Evolutionary conservation across 2,113 vertebrate genomes (phyloP).

Genomic region (Sakesphorus luctuosus): DNA sequence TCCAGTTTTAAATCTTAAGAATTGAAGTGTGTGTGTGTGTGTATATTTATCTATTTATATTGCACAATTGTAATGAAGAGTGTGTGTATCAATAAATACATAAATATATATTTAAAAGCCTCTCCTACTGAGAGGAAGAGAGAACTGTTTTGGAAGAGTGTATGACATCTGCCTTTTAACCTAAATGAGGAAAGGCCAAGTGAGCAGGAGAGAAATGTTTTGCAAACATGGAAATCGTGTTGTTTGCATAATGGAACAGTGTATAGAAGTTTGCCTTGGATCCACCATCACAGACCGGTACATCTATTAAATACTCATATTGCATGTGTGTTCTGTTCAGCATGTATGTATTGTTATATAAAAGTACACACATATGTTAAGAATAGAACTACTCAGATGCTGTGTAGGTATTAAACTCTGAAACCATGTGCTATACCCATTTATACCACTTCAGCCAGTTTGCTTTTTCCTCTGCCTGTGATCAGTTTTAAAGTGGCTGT

Average conservation of each 20-base stretch:
- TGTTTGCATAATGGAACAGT: not conserved
- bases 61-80: not conserved
- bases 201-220: not conserved
- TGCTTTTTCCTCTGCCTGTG: not conserved
- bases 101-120: not conserved
- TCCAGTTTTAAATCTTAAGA: not conserved
- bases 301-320: not conserved
- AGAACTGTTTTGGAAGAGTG: not conserved
- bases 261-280: not conserved
- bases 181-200: not conserved
- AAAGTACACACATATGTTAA: not conserved
- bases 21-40: rapidly evolving
- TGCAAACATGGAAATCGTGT: not conserved
- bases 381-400: not conserved
- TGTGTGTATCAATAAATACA: not conserved
- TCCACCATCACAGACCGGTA: not conserved
- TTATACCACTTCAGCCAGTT: not conserved
- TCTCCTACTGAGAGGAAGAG: not conserved
- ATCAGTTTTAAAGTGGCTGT: not conserved
- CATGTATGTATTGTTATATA: not conserved
- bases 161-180: not conserved
- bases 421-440: not conserved
- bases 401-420: not conserved
- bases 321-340: not conserved
- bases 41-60: not conserved